Evolutionary conservation across 2,113 vertebrate species (phyloP).

Genomic region (Chelonoidis abingdonii): DNA sequence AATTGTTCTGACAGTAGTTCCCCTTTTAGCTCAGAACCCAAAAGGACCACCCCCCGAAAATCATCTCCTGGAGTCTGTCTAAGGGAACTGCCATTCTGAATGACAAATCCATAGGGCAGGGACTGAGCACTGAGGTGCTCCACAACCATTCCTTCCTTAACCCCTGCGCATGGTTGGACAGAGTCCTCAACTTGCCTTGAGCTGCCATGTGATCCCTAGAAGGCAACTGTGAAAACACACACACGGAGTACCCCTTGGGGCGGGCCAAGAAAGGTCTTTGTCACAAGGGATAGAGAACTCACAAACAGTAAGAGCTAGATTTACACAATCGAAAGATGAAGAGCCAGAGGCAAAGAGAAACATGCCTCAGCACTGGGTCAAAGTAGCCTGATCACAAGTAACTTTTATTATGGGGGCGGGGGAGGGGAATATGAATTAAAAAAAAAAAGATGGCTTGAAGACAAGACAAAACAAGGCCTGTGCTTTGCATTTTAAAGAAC

Average conservation of each 20-base stretch:
- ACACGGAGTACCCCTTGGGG: background rate
- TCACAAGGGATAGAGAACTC: background rate
- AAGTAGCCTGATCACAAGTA: background rate
- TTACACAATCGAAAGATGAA: slow-evolving; percentile 42
- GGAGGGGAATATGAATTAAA: background rate
- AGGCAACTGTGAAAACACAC: background rate
- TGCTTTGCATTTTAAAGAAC: background rate
- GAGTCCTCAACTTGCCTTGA: background rate
- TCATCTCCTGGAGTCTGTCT: background rate
- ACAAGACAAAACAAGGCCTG: background rate
- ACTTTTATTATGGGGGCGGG: background rate
- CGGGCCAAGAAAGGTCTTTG: background rate
- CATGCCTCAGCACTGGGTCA: background rate
- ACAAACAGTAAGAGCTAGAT: background rate
- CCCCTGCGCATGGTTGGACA: background rate
- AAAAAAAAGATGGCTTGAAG: slow-evolving; percentile 18
- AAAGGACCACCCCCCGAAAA: background rate
- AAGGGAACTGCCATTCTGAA: background rate
- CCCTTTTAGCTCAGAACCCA: background rate
- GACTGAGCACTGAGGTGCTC: background rate
- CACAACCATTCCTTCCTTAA: background rate
- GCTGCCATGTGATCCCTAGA: background rate
- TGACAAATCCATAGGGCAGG: background rate
- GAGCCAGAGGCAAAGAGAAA: background rate
- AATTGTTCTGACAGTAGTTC: background rate